Conservation (phyloP, 2,888 invertebrate species). For the Papilio gigon region DNA sequence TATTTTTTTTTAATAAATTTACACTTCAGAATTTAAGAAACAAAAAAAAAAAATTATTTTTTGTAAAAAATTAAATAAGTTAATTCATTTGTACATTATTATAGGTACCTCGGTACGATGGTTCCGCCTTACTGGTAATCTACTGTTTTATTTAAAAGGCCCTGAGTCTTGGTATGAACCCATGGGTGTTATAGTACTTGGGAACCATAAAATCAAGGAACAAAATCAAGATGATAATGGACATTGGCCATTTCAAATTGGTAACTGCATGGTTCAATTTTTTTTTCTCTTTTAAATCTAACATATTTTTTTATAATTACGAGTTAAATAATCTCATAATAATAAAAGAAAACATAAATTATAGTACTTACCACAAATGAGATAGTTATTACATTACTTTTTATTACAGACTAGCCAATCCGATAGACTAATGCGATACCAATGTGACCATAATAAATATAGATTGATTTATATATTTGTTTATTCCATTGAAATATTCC, state of each 20-base stretch:
- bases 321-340: no score
- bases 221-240: constrained; percentile 85
- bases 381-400: no score
- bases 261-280: constrained; percentile 73
- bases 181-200: constrained; percentile 92
- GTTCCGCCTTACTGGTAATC: constrained; percentile 95
- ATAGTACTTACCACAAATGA: no score
- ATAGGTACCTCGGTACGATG: constrained; percentile 80
- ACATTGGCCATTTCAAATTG: constrained; percentile 90
- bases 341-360: no score
- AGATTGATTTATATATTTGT: no score
- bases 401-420: no score
- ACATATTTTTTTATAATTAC: neutral
- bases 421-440: no score
- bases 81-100: neutral
- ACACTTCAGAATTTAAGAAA: no score
- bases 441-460: no score
- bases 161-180: constrained; percentile 94
- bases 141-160: constrained; percentile 95
- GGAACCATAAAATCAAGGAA: constrained; percentile 90
- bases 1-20: no score
- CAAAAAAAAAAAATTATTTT: neutral
- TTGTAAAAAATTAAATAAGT: neutral
- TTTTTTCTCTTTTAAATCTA: constrained; percentile 25
- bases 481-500: no score